Conservation (phyloP, 1,140 invertebrate species). For the Panagrolaimus sp. region DNA sequence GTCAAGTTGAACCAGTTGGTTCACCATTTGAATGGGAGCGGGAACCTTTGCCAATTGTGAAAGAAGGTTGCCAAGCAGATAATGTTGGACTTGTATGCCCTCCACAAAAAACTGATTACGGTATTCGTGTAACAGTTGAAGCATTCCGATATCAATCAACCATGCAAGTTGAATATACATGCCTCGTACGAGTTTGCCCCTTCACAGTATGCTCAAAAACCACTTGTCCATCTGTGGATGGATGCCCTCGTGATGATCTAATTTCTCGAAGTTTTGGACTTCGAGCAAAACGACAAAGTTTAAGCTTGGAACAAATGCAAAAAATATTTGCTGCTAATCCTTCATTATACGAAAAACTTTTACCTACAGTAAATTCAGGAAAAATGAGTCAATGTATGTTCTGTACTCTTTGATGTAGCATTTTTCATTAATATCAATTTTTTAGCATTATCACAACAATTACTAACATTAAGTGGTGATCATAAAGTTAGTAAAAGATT, state of each 20-base stretch:
- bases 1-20: slow-evolving; percentile 58
- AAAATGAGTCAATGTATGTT: slow-evolving; percentile 25
- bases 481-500: slow-evolving; percentile 52
- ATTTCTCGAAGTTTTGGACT: slow-evolving; percentile 35
- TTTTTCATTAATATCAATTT: neutral
- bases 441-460: slow-evolving; percentile 57
- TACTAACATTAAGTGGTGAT: slow-evolving; percentile 54
- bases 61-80: slow-evolving; percentile 57
- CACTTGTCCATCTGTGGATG: slow-evolving; percentile 44
- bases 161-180: slow-evolving; percentile 58
- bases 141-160: slow-evolving; percentile 59
- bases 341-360: slow-evolving; percentile 47
- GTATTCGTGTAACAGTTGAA: slow-evolving; percentile 56
- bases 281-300: slow-evolving; percentile 27
- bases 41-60: slow-evolving; percentile 43
- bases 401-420: no score
- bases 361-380: slow-evolving; percentile 25
- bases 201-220: slow-evolving; percentile 54
- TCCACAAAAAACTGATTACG: slow-evolving; percentile 55
- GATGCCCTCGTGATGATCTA: slow-evolving; percentile 46
- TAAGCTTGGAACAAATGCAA: slow-evolving; percentile 50
- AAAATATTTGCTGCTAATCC: slow-evolving; percentile 54
- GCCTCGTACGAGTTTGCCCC: slow-evolving; percentile 55
- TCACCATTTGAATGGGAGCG: slow-evolving; percentile 57
- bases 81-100: slow-evolving; percentile 57